Percentiles rank a stretch among this genome's conserved stretches.
Conservation (phyloP, 2,113 vertebrate genomes). For the Stictonetta naevosa region DNA sequence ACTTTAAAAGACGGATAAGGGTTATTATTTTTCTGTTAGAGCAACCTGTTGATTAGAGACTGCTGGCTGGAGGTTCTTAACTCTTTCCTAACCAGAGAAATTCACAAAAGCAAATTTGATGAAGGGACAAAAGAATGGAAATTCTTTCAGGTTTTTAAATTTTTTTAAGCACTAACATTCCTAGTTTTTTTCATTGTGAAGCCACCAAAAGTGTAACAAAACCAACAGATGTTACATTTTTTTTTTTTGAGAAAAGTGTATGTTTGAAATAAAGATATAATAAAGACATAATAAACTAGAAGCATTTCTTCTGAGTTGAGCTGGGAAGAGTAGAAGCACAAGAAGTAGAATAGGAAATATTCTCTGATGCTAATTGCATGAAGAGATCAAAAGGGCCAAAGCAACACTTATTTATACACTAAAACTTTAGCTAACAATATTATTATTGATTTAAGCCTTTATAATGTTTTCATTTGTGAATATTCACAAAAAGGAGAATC, state of each 20-base stretch:
- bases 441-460: neutral
- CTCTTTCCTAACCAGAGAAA: constrained; percentile 54
- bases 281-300: constrained; percentile 20
- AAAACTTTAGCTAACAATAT: constrained; percentile 23
- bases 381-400: neutral
- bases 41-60: constrained; percentile 71
- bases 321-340: constrained; percentile 26
- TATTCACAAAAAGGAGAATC: neutral
- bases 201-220: constrained; percentile 36
- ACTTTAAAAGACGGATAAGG: constrained; percentile 49
- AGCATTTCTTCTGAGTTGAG: constrained; percentile 26
- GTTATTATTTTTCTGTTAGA: constrained; percentile 57
- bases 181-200: constrained; percentile 9
- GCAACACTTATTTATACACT: neutral
- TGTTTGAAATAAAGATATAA: constrained; percentile 54
- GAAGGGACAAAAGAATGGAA: neutral
- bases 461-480: neutral
- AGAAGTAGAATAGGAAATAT: constrained; percentile 43
- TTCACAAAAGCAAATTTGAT: constrained; percentile 1
- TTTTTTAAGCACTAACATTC: constrained; percentile 28
- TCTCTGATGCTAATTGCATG: neutral
- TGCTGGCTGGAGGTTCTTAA: constrained; percentile 53
- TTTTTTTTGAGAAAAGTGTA: constrained; percentile 33
- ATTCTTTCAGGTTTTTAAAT: constrained; percentile 1
- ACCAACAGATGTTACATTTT: neutral